Conservation (phyloP, 2,113 vertebrate species). For the Rhinopomastus cyanomelas region DNA sequence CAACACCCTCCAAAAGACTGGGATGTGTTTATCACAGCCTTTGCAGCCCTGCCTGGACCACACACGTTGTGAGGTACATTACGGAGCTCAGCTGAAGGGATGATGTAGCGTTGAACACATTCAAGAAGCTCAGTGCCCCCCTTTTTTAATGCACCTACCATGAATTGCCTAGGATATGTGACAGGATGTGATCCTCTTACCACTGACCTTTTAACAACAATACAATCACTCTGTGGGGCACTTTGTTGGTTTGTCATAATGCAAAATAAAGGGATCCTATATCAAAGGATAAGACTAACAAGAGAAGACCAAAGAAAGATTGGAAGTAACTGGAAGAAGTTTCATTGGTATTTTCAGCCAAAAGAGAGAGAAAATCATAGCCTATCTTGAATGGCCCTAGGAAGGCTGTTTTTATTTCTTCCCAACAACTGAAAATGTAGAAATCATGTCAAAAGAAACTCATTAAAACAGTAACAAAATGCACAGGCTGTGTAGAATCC, state of each 20-base stretch:
- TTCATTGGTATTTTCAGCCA: slow-evolving; percentile 40
- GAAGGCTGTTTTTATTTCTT: background rate
- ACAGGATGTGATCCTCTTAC: background rate
- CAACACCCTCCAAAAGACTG: background rate
- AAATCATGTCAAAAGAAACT: slow-evolving; percentile 36
- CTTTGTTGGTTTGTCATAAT: slow-evolving; percentile 57
- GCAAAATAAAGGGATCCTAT: slow-evolving; percentile 46
- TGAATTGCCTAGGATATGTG: slow-evolving; percentile 18
- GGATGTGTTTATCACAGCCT: background rate
- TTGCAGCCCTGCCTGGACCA: background rate
- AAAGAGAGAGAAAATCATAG: slow-evolving; percentile 19
- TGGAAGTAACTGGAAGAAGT: slow-evolving; percentile 26
- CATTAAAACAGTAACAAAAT: background rate
- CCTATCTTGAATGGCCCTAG: slow-evolving; percentile 37
- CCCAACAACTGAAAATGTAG: background rate
- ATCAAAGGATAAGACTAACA: slow-evolving; percentile 59
- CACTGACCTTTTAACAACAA: slow-evolving; percentile 61
- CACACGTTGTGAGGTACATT: fast-evolving
- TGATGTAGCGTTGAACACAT: background rate
- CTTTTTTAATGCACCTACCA: background rate
- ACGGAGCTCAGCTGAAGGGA: background rate
- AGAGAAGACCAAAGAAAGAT: slow-evolving; percentile 39
- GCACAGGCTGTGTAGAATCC: background rate
- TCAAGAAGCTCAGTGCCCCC: background rate
- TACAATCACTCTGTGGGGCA: slow-evolving; percentile 43